phyloP scores from a whole-genome alignment of 2,797 vertebrate species.

The Danio jaintianensis region DNA sequence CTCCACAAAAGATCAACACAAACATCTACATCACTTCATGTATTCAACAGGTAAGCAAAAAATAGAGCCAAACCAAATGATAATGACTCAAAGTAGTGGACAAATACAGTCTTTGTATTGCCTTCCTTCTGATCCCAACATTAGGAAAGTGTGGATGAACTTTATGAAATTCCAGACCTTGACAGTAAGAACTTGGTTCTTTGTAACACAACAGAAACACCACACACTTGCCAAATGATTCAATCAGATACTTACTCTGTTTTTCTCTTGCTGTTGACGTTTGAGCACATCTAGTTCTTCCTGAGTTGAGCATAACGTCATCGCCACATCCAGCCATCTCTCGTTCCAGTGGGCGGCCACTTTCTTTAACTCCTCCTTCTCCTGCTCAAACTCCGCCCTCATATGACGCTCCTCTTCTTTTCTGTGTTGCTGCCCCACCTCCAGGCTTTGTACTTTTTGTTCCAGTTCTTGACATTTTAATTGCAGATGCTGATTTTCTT shows the following conservation, averaged over 20 bases:
- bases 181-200: too few species aligned
- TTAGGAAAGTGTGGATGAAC: too few species aligned
- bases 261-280: conserved; percentile 62
- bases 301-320: conserved; percentile 71
- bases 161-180: too few species aligned
- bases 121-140: too few species aligned
- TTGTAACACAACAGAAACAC: neutral
- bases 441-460: conserved; percentile 63
- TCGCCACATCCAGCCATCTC: conserved; percentile 74
- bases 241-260: conserved; percentile 48
- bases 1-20: too few species aligned
- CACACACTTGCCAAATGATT: neutral
- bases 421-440: conserved; percentile 59
- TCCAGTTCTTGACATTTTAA: conserved; percentile 65
- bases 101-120: too few species aligned
- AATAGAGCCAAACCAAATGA: too few species aligned
- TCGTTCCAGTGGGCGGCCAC: conserved; percentile 75
- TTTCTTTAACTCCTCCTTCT: conserved; percentile 70
- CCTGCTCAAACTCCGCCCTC: conserved; percentile 58
- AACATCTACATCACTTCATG: too few species aligned
- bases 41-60: too few species aligned
- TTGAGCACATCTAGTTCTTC: conserved; percentile 69
- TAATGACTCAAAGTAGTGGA: too few species aligned
- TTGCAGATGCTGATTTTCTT: conserved; percentile 70
- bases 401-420: conserved; percentile 63